Base-by-base conservation (phyloP, 2,113 vertebrate species). In the Rhinopomastus cyanomelas region DNA sequence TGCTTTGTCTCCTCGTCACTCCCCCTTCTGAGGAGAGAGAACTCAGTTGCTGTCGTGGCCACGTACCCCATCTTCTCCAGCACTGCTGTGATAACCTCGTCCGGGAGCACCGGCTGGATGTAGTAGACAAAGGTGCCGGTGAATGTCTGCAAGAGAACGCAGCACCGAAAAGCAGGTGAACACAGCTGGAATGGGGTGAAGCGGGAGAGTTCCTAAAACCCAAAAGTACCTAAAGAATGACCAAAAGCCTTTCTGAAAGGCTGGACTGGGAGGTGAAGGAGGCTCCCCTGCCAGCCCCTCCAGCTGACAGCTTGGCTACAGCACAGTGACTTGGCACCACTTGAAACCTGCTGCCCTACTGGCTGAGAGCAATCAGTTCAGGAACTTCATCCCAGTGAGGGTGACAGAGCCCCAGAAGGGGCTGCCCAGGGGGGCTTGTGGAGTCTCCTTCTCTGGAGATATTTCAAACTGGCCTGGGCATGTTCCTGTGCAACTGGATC, bases 71-170 rank as follows among this genome's bases (percentile, higher is more conserved):
- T 97, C 84, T 93, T 97, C 56, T 97, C 97, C 88, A 99, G 97
- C 20, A 98, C 81, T 6, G 91, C 93, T 83, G 93, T 94, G 32
- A 98, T 91, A 7, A 85, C 73, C 12, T 96, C 89, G 26, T 89
- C 93, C 39, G 97, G 97, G 81, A 99, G 94, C 82, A 96, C 96
- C 5, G 98, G 97, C 49, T 96, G 92, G 51, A 99, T 95, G 53
- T 93, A 95, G 97, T 98, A 99, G 56, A 98, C 97, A 96, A 98
- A 99, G 25, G 95, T 97, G 65, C 98, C 98, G 0, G 98, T 98
- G 89, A 98, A 98, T 2, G 97, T 98, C 98, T 98, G 96, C 66
- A 95, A 93, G 57, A 88, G 81, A 84, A 96, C 3, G 71, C 23
- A 90, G 57, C 25, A 80, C 75, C 30, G 84, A 81, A 91, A 86